Evolutionary conservation across 2,888 invertebrate species (phyloP).

Genomic region (Brachypalpus laphriformis): DNA sequence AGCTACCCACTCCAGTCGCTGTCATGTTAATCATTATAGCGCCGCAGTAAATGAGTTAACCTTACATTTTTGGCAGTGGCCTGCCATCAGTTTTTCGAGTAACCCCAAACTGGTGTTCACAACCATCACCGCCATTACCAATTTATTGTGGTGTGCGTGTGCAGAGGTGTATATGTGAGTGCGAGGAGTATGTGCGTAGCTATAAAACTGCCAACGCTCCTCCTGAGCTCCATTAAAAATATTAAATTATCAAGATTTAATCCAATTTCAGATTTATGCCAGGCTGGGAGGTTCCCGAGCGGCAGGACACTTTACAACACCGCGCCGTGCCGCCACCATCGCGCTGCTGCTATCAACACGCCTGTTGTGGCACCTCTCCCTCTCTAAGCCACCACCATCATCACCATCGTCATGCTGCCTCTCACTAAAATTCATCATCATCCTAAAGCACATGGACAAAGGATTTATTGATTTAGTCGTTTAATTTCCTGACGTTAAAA

Average conservation of each 20-base stretch:
- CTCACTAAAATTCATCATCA: slow-evolving; percentile 60
- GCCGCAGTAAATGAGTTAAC: slow-evolving; percentile 48
- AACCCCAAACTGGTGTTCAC: slow-evolving; percentile 65
- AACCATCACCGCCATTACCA: slow-evolving; percentile 61
- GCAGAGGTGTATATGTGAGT: neutral
- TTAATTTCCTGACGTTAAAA: slow-evolving; percentile 77
- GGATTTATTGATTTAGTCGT: slow-evolving; percentile 77
- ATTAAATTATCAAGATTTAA: slow-evolving; percentile 77
- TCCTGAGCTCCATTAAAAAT: slow-evolving; percentile 74
- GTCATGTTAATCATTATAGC: slow-evolving; percentile 58
- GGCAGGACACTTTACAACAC: slow-evolving; percentile 68
- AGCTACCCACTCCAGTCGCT: slow-evolving; percentile 1
- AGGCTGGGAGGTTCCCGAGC: slow-evolving; percentile 62
- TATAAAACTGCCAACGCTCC: slow-evolving; percentile 61
- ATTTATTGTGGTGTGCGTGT: slow-evolving; percentile 40
- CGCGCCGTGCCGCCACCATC: neutral
- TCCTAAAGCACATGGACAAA: slow-evolving; percentile 72
- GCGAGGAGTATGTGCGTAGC: slow-evolving; percentile 27
- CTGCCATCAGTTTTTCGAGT: slow-evolving; percentile 33
- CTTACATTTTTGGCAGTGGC: slow-evolving; percentile 46
- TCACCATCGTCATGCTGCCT: slow-evolving; percentile 3
- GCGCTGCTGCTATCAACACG: slow-evolving; percentile 26
- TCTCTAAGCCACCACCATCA: neutral
- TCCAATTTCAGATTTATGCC: slow-evolving; percentile 76
- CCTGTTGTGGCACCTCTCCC: slow-evolving; percentile 17